phyloP scores from a whole-genome alignment of 2,888 invertebrate species.

The Drosophila antonietae region DNA sequence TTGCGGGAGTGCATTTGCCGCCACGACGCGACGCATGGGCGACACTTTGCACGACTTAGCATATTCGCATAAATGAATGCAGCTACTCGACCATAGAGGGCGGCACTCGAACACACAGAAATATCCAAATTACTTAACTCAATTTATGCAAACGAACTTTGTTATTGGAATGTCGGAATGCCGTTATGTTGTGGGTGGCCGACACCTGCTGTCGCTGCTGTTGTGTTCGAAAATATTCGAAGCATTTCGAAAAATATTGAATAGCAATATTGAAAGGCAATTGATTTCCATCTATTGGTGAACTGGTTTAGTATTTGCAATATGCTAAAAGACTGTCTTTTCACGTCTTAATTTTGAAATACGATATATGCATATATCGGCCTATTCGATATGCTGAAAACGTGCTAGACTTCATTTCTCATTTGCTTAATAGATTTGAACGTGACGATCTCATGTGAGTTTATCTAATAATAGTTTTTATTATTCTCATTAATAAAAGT shows the following conservation, averaged over 20 bases:
- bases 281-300: not conserved
- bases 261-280: not conserved
- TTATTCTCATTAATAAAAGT: not conserved
- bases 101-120: not conserved
- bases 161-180: conserved; percentile 18
- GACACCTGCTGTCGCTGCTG: conserved; percentile 51
- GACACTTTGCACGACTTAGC: conserved; percentile 43
- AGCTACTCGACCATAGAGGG: conserved; percentile 24
- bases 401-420: conserved; percentile 26
- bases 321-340: conserved; percentile 2
- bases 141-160: conserved; percentile 55
- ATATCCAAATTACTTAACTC: conserved; percentile 31
- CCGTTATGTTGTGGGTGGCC: conserved; percentile 43
- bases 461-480: not conserved
- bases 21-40: conserved; percentile 37
- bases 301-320: not conserved
- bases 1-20: conserved; percentile 41
- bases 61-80: conserved; percentile 72
- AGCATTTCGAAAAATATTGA: conserved; percentile 48
- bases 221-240: conserved; percentile 25
- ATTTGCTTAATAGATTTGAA: conserved; percentile 17
- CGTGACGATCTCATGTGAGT: conserved; percentile 31
- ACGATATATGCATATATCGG: conserved; percentile 8
- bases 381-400: conserved; percentile 16
- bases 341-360: conserved; percentile 4